phyloP scores from a whole-genome alignment of 2,888 invertebrate genomes.

The Dynastes tityus region DNA sequence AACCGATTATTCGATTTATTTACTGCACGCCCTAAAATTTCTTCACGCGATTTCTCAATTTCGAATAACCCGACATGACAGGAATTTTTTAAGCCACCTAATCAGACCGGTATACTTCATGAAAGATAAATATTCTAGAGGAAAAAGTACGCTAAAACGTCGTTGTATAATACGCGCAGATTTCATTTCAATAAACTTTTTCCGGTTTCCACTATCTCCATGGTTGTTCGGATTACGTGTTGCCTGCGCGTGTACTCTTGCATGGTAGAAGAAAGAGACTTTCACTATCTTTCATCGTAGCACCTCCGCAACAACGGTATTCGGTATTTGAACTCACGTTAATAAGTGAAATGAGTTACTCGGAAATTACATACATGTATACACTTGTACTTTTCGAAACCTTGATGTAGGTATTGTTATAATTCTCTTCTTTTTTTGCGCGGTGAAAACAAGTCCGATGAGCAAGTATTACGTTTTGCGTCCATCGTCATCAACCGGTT shows the following conservation, averaged over 20 bases:
- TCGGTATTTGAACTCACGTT: too few species aligned
- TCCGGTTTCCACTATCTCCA: constrained; percentile 25
- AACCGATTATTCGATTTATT: neutral
- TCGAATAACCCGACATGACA: too few species aligned
- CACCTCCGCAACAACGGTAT: neutral
- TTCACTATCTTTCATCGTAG: constrained; percentile 23
- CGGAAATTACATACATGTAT: constrained; percentile 3
- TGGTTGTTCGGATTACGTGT: constrained; percentile 7
- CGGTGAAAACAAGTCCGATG: constrained; percentile 3
- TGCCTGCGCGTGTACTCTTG: neutral
- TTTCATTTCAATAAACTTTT: neutral
- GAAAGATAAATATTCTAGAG: too few species aligned
- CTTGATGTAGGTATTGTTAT: neutral
- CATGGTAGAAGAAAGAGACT: constrained; percentile 16
- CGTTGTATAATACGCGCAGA: constrained; percentile 20
- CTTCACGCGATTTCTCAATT: too few species aligned
- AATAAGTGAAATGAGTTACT: constrained; percentile 17
- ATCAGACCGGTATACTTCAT: too few species aligned
- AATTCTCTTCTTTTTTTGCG: neutral
- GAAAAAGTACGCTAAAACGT: neutral
- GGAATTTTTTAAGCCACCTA: too few species aligned
- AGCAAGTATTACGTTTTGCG: neutral
- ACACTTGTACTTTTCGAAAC: constrained; percentile 11
- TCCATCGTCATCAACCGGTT: neutral
- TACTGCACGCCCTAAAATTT: neutral